Base-by-base conservation (phyloP, 2,113 vertebrate genomes). In the Pontoporia blainvillei region DNA sequence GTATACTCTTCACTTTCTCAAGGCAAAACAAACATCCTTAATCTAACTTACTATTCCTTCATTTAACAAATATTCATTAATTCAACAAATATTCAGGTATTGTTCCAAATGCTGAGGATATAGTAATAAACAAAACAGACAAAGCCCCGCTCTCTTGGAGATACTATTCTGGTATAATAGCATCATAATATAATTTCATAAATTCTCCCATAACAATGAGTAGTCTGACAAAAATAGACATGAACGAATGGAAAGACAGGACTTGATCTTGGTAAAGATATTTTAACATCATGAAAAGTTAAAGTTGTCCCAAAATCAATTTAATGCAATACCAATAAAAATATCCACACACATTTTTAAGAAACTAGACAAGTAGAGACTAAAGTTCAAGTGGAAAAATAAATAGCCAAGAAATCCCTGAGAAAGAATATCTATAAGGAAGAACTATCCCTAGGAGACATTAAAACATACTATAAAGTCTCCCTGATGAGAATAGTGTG, bases 21-120 rank as follows among this genome's bases (percentile, higher is more conserved):
- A 66, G 21, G 41, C 29, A 94, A 97, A 95, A 83, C 20, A 95
- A 90, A 83, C 27, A 71, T 71, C 44, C 31, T 79, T 97, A 72
- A 36, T 64, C 27, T 93, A 96, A 85, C 15, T 57, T 76, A 75
- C 54, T 71, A 62, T 41, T 95, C n/a, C 34, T 78, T 87, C 46
- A 85, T 52, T 91, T 41, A 94, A 92, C 18, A 76, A 87, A 88
- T 39, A 87, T 61, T 82, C 29, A 64, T 49, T 72, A 86, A 62
- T 62, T 96, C 59, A 87, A 93, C 17, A 86, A 90, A 90, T 92
- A 94, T 31, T 86, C 57, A 94, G 44, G 79, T 7, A 93, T 61
- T 92, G 0, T 90, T 91, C 31, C 85, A 69, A 96, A 82, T 52
- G 4, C 62, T 91, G 9, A 67, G 6, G 10, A 84, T 39, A 81